Base-by-base conservation (phyloP, 2,797 vertebrate genomes). In the Micrastur ruficollis region DNA sequence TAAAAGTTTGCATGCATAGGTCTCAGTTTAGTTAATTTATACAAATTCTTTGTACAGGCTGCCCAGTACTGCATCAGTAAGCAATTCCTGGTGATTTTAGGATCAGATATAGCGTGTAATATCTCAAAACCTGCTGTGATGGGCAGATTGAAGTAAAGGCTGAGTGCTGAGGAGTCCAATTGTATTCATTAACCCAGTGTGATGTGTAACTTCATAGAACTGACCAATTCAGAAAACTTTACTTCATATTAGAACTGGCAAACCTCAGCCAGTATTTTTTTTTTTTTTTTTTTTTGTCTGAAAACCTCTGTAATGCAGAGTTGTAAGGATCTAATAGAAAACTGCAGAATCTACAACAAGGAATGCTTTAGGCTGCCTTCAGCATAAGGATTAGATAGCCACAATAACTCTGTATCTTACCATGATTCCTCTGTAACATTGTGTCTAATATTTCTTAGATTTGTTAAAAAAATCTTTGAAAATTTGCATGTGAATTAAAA, bases 361-460 rank as follows among this genome's bases (percentile, higher is more conserved):
- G 15, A 90, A 74, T 36, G 13, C 9, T 74, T 86, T 40, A 52
- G 32, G 29, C 52, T 42, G 15, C 18, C 34, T 70, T 89, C 27
- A 56, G 8, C 58, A 9, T 75, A 38, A 72, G 67, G 59, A 40
- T 56, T 73, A 67, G 74, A 20, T 73, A 63, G 27, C 31, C 9
- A 70, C 46, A 80, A 17, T 47, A 81, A 46, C 74, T 55, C 42
- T 34, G 10, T 40, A 8, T 71, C 86, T 90, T 86, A 52, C 12
- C 3, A 12, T 68, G 27, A 40, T 49, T 92, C 6, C 3, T 68
- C 18, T 70, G 4, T 68, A 62, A 71, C 0, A 0, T 27, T 21
- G 49, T 61, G 70, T 81, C 22, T 34, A 61, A 65, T 84, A 56
- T 29, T 68, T 40, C 31, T 44, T 56, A 7, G 6, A 29, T 42